Base-by-base conservation (phyloP, 1,140 invertebrate species). In the Ceratosolen fusciceps region DNA sequence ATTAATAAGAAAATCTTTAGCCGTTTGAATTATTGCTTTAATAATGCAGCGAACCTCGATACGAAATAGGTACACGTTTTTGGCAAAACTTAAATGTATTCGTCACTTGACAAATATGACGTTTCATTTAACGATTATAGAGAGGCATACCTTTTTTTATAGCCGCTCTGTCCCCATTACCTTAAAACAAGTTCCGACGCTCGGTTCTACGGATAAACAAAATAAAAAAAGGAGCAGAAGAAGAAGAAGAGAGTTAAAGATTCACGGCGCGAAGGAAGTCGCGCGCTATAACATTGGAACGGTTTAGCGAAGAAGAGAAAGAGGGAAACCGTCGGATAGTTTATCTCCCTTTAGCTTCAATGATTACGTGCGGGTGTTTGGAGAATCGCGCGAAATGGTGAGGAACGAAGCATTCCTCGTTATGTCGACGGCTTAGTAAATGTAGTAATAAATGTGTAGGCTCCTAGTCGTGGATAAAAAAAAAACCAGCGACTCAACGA, bases 401-500 rank as follows among this genome's bases (percentile, higher is more conserved):
- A 19, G 65, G 43, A 43, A n/a, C 24, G 4, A 39, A 67, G 12
- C 8, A 24, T 24, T 67, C 19, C n/a, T 39, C 19, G 5, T 67
- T 67, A n/a, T n/a, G n/a, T n/a, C n/a, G n/a, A n/a, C n/a, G n/a
- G n/a, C n/a, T n/a, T n/a, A n/a, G n/a, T n/a, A n/a, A n/a, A n/a
- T n/a, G n/a, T n/a, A n/a, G n/a, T n/a, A n/a, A n/a, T n/a, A n/a
- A n/a, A n/a, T n/a, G 34, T 31, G 8, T 0, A 37, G 7, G 24
- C 19, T 34, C 39, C n/a, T 14, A 62, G 54, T 74, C 37, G 62
- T 31, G 24, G 19, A 16, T 24, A 39, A 43, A 74, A 75, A n/a
- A n/a, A 75, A 75, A 65, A 34, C 9, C 10, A 7, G 58, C 21
- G 5, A 4, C 16, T n/a, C 60, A 24, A 74, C 47, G 72, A 74